Evolutionary conservation across 2,888 invertebrate species (phyloP).

Genomic region (Xanthia togata): DNA sequence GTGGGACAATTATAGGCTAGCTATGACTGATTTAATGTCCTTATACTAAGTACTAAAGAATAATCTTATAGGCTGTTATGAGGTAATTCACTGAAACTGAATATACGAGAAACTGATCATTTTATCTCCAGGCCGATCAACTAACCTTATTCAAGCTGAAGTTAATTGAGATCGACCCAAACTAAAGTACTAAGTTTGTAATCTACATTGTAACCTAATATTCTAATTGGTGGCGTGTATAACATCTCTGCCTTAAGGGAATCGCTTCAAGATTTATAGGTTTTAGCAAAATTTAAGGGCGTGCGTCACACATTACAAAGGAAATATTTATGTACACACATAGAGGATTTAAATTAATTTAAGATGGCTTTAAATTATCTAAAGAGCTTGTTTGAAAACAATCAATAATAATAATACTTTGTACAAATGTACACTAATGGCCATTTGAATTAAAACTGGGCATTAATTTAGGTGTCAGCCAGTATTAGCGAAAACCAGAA

Average conservation of each 20-base stretch:
- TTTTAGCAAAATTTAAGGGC: background rate
- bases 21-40: too few species aligned
- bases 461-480: background rate
- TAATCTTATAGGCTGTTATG: background rate
- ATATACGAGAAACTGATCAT: background rate
- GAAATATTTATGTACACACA: background rate
- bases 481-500: background rate
- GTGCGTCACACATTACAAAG: background rate
- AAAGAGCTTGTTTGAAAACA: background rate
- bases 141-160: slow-evolving; percentile 2
- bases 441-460: background rate
- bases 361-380: background rate
- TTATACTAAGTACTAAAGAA: background rate
- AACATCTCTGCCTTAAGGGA: slow-evolving; percentile 1
- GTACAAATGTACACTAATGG: background rate
- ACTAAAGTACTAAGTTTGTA: slow-evolving; percentile 10
- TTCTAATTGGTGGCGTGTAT: slow-evolving; percentile 18
- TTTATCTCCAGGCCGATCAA: slow-evolving; percentile 2
- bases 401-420: background rate
- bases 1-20: too few species aligned
- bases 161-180: slow-evolving; percentile 12
- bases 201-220: slow-evolving; percentile 6
- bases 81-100: background rate
- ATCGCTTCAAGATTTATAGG: slow-evolving; percentile 24
- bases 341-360: background rate